Percentiles rank a stretch among this genome's conserved stretches.
Conservation (phyloP, 2,113 vertebrate genomes). For the Pogonocichla stellata region DNA sequence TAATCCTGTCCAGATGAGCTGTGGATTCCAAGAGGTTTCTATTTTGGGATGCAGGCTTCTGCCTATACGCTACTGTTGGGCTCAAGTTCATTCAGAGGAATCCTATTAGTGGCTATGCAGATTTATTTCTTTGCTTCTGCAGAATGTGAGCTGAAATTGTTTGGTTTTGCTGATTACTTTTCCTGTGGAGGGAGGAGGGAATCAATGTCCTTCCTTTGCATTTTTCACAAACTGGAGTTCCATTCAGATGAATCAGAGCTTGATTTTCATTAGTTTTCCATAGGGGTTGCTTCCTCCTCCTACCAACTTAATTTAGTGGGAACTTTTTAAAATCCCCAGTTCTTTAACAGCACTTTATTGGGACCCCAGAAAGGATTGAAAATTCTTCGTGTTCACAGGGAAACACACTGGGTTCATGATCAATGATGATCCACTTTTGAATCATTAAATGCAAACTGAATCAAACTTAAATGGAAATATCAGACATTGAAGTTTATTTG, state of each 20-base stretch:
- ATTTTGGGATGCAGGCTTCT: slow-evolving; percentile 35
- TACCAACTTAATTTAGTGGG: background rate
- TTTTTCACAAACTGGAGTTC: background rate
- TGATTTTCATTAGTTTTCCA: background rate
- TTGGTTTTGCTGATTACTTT: slow-evolving; percentile 12
- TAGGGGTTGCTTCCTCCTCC: background rate
- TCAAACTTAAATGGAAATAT: background rate
- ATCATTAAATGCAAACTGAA: background rate
- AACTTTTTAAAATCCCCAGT: background rate
- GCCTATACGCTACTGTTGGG: slow-evolving; percentile 64
- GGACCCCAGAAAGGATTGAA: background rate
- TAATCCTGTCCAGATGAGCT: slow-evolving; percentile 72
- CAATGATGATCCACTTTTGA: background rate
- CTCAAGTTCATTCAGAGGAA: slow-evolving; percentile 51
- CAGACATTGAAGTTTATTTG: background rate
- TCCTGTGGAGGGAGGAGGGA: background rate
- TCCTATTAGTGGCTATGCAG: slow-evolving; percentile 1
- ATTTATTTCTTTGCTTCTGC: slow-evolving; percentile 38
- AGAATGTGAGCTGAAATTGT: background rate
- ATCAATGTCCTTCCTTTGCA: background rate
- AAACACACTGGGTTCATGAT: background rate
- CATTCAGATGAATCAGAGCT: background rate
- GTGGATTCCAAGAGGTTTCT: slow-evolving; percentile 66
- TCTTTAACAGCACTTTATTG: background rate
- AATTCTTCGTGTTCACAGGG: background rate